Evolutionary conservation across 2,797 vertebrate species (phyloP).

Genomic region (Pteronotus mesoamericanus): DNA sequence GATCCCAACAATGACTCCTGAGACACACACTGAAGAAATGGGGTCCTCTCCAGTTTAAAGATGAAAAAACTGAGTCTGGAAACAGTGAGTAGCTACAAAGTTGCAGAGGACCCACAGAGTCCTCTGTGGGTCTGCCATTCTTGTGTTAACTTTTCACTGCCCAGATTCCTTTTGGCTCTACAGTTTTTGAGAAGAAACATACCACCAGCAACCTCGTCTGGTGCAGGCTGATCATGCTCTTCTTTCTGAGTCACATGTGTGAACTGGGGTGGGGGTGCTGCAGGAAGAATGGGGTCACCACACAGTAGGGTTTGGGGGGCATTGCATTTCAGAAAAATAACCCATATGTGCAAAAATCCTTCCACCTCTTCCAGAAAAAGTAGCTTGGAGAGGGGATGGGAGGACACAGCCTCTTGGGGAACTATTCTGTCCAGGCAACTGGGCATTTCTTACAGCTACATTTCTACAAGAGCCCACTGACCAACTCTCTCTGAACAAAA

Average conservation of each 20-base stretch:
- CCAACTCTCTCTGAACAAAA: not conserved
- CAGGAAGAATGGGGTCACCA: not conserved
- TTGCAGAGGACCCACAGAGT: no score
- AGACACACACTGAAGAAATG: not conserved
- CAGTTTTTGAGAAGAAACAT: not conserved
- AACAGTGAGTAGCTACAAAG: not conserved
- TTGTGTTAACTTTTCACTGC: not conserved
- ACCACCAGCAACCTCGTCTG: not conserved
- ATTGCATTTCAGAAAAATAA: not conserved
- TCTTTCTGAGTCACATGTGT: not conserved
- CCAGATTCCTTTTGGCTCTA: not conserved
- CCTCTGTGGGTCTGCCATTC: not conserved
- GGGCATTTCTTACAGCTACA: not conserved
- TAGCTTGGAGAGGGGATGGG: not conserved
- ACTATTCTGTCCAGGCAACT: not conserved
- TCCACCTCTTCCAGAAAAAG: not conserved
- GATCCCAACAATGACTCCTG: no score
- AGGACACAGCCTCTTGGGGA: not conserved
- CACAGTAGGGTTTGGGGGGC: no score
- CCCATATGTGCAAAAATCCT: not conserved
- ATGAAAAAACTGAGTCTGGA: not conserved
- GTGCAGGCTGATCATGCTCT: not conserved
- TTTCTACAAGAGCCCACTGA: not conserved
- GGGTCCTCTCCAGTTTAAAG: not conserved
- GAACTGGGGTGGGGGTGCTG: not conserved